Evolutionary conservation across 2,113 vertebrate species (phyloP).

Genomic region (Barnardius zonarius): DNA sequence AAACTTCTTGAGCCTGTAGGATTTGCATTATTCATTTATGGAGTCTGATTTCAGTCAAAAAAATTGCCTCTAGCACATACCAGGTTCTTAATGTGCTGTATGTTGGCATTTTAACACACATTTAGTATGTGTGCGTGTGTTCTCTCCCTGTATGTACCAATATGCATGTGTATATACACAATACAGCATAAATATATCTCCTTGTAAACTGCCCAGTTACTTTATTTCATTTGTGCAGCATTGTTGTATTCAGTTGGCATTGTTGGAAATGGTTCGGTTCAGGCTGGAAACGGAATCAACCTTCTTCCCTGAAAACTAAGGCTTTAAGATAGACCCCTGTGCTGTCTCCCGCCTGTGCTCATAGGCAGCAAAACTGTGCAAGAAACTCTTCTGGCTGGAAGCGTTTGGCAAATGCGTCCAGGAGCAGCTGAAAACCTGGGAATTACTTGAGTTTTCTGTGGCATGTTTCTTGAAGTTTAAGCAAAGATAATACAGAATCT

Average conservation of each 20-base stretch:
- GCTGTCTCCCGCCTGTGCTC: background rate
- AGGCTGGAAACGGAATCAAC: background rate
- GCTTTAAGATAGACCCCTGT: background rate
- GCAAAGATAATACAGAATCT: background rate
- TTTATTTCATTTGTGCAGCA: background rate
- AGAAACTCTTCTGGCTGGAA: background rate
- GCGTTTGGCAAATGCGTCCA: background rate
- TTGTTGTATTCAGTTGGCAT: background rate
- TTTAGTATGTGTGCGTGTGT: background rate
- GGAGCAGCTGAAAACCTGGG: background rate
- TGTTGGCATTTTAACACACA: background rate
- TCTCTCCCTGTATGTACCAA: background rate
- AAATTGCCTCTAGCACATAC: background rate
- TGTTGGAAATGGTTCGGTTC: background rate
- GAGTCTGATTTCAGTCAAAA: background rate
- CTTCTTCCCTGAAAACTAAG: background rate
- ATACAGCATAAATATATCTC: background rate
- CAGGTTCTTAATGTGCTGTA: background rate
- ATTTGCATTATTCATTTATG: background rate
- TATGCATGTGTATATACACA: background rate
- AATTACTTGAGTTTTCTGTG: background rate
- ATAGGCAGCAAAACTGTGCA: background rate
- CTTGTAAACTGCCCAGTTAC: background rate
- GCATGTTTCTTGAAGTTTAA: background rate
- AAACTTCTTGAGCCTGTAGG: background rate